These are phyloP conservation scores for Cynoglossus semilaevis DNA, from an alignment of 2,113 vertebrate genomes.

Conservation along the genomic window DNA sequence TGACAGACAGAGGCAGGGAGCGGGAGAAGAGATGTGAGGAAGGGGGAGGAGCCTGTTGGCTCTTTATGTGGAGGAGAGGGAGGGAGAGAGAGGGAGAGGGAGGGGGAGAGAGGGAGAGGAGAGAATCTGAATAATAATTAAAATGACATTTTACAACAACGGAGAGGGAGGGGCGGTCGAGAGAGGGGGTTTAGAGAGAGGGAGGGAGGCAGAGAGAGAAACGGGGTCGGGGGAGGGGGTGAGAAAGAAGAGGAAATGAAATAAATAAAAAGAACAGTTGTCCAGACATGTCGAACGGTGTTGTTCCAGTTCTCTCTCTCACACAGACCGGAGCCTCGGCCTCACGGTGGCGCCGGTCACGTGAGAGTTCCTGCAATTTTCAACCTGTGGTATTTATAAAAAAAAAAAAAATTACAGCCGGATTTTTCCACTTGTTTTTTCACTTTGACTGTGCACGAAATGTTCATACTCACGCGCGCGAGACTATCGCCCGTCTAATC, in stretches of 20 bases:
- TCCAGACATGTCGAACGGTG: conserved; percentile 60
- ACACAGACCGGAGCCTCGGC: conserved; percentile 23
- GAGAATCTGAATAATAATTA: conserved; percentile 33
- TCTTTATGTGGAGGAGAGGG: conserved; percentile 60
- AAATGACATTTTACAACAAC: conserved; percentile 40
- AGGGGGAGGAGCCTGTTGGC: conserved; percentile 70
- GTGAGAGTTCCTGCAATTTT: too few species aligned
- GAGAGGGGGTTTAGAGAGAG: conserved; percentile 23
- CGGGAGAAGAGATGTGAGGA: conserved; percentile 46
- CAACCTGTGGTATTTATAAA: too few species aligned
- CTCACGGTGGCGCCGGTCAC: too few species aligned
- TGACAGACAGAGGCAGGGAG: conserved; percentile 38
- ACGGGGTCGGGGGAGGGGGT: not conserved
- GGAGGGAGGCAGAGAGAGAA: conserved; percentile 26
- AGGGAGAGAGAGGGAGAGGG: conserved; percentile 43
- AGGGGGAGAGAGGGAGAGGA: conserved; percentile 13
- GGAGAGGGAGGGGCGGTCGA: conserved; percentile 41
- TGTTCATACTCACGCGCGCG: not conserved
- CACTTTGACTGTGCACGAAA: not conserved
- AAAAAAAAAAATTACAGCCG: too few species aligned
- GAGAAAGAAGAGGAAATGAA: conserved; percentile 23
- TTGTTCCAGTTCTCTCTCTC: conserved; percentile 21
- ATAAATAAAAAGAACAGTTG: conserved; percentile 59
- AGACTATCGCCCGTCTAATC: not conserved
- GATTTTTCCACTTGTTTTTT: too few species aligned